Conservation (phyloP, 2,113 vertebrate species). For the Mormyrus iriodes region DNA sequence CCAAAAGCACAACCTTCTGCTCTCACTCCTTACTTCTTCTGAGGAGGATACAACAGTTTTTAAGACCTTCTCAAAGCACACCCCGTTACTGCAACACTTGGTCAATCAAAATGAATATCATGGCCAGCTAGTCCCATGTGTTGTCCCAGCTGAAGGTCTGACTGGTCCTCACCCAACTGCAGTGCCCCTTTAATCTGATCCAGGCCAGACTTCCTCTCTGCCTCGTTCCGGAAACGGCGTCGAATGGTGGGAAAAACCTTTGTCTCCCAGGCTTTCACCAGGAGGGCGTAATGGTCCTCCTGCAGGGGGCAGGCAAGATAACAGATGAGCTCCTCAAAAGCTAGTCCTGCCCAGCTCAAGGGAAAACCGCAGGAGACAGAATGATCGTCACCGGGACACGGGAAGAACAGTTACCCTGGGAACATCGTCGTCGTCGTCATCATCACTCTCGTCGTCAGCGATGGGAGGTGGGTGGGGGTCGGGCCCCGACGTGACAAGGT, state of each 20-base stretch:
- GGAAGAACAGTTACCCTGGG: slow-evolving; percentile 68
- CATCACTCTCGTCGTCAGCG: slow-evolving; percentile 92
- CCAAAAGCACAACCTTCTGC: neutral
- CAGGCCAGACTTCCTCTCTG: slow-evolving; percentile 91
- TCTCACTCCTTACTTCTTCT: neutral
- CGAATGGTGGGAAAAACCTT: slow-evolving; percentile 97
- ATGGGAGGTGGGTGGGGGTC: slow-evolving; percentile 83
- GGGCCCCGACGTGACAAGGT: slow-evolving; percentile 87
- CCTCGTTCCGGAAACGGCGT: slow-evolving; percentile 95
- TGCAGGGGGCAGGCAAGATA: slow-evolving; percentile 39
- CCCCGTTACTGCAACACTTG: neutral
- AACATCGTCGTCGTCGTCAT: slow-evolving; percentile 87
- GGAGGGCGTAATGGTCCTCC: slow-evolving; percentile 94
- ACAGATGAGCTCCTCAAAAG: neutral
- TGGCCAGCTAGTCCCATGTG: neutral
- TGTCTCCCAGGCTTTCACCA: slow-evolving; percentile 98
- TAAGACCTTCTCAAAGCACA: neutral
- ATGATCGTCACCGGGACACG: neutral
- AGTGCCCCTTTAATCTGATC: slow-evolving; percentile 97
- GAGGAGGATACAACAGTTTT: neutral
- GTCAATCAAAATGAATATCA: neutral
- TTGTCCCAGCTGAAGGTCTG: neutral
- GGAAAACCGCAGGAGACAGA: neutral
- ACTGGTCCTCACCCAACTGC: slow-evolving; percentile 73
- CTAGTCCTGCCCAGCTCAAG: neutral